Conservation (phyloP, 2,797 vertebrate species). For the Typhlichthys subterraneus region DNA sequence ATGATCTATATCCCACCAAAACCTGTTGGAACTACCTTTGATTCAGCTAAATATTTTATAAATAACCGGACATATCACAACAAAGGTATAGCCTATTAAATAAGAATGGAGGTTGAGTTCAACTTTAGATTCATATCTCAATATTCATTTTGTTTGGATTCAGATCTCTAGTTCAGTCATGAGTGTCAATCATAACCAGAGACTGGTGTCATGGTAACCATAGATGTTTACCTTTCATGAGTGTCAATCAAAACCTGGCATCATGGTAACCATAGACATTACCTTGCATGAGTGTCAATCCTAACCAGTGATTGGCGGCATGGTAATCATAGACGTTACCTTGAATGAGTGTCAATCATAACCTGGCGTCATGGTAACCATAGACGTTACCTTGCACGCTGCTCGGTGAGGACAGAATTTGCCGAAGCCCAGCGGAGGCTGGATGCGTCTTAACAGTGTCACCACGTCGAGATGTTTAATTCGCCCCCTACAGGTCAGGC, state of each 20-base stretch:
- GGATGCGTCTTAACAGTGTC: conserved; percentile 91
- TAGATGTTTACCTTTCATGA: conserved; percentile 86
- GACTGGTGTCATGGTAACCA: background rate
- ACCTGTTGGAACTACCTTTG: background rate
- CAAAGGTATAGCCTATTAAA: no score
- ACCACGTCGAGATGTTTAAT: conserved; percentile 98
- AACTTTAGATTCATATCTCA: no score
- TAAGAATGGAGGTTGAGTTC: no score
- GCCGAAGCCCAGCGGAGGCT: conserved; percentile 95
- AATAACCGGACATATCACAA: background rate
- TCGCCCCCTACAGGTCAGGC: conserved; percentile 81
- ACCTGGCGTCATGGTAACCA: background rate
- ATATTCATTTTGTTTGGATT: no score
- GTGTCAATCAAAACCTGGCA: background rate
- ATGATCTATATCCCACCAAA: background rate
- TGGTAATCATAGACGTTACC: conserved; percentile 69
- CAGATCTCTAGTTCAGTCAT: no score
- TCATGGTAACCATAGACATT: background rate
- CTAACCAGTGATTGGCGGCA: background rate
- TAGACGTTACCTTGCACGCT: conserved; percentile 88
- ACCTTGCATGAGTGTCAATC: no score
- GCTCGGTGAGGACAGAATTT: conserved; percentile 98
- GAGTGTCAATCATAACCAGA: background rate
- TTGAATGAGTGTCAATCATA: conserved; percentile 77
- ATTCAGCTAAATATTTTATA: background rate